Evolutionary conservation across 1,140 invertebrate genomes (phyloP), one percentile per base, ranked within the genome.

Genomic region (Himalopsyche phryganea): DNA sequence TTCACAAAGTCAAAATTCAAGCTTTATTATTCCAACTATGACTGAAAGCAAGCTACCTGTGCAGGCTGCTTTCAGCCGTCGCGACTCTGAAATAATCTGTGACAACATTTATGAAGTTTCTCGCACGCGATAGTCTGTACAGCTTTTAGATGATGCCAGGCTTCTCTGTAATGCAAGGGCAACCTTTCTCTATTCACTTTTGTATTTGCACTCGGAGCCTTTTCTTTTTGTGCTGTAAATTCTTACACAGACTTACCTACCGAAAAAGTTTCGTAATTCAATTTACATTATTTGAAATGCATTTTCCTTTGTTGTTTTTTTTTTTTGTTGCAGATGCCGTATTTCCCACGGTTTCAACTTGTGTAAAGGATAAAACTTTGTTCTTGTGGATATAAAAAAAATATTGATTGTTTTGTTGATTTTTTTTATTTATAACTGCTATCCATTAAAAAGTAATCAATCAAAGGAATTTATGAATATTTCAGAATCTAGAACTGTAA

Each of bases 211-310:
- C 15, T 40, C 3, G 38, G 38, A 40, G 38, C n/a, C 11, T 40
- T 40, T 40, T 13, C 38, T 15, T 15, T 28, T 40, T 40, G 38
- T 11, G 11, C 38, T 40, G 38, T n/a, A 40, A 40, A 40, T 40
- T 40, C 38, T 40, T 40, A 11, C 38, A 28, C 38, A 13, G 38
- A 13, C 11, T 13, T n/a, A 15, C 38, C 15, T 40, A 40, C 38
- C 38, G 38, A 15, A 40, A 40, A 40, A 40, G n/a, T 40, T 40
- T 15, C 15, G 38, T 15, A 40, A 40, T 40, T 40, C 38, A 40
- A 40, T 40, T 40, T 40, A 40, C 11, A 40, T 40, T 15, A 40
- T 40, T 40, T 11, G n/a, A 13, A 40, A 40, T 13, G 38, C n/a
- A 15, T 13, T 40, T 40, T 40, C 23, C 23, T 28, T 40, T 40